Evolutionary conservation across 2,888 invertebrate species (phyloP), one percentile per base, ranked within the genome.

Genomic region (Limenitis camilla): DNA sequence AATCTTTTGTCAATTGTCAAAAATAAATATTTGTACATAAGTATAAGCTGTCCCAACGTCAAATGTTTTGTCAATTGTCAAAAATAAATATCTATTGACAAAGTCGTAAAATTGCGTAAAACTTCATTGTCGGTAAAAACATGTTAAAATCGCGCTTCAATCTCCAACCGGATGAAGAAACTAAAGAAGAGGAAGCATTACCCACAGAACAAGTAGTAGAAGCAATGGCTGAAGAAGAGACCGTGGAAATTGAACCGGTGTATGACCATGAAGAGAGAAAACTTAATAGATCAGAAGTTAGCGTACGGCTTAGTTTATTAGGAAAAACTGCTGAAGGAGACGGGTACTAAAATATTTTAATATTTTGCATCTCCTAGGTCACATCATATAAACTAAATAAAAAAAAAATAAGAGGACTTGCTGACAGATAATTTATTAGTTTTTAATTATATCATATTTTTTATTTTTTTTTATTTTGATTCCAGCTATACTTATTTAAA

Each of bases 401-500:
- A 19, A 19, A 2, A 19, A 19, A 19, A 19, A 19, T 19, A 2
- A 19, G 19, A 19, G 19, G 19, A 19, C 19, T 19, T 19, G 19
- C 3, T 19, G 19, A n/a, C n/a, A n/a, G n/a, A n/a, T n/a, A n/a
- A n/a, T n/a, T n/a, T n/a, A n/a, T n/a, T n/a, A n/a, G n/a, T n/a
- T n/a, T n/a, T n/a, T n/a, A n/a, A n/a, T n/a, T n/a, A n/a, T n/a
- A n/a, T n/a, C n/a, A n/a, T n/a, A n/a, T n/a, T n/a, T n/a, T n/a
- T n/a, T n/a, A n/a, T n/a, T n/a, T n/a, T n/a, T n/a, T n/a, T n/a
- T n/a, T n/a, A n/a, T 36, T 36, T n/a, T 28, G 1, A 61, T 59
- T 66, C 57, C 69, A 84, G 90, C 50, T 91, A 90, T 66, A 89
- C 91, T 6, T 91, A 91, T 66, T 67, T 91, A 40, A 90, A 89